Evolutionary conservation across 2,888 invertebrate genomes (phyloP).

Genomic region (Deroplatys truncata): DNA sequence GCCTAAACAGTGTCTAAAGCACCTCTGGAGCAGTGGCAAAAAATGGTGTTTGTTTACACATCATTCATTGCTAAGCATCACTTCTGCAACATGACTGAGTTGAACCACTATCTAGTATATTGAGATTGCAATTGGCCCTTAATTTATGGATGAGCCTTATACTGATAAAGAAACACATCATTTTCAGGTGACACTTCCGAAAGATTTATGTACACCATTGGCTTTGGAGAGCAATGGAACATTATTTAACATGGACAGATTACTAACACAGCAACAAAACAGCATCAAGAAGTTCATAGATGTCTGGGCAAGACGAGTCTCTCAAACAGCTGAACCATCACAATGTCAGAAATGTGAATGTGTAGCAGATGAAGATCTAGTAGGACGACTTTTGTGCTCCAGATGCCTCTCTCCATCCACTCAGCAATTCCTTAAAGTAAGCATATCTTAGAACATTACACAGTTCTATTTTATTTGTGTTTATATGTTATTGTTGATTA

Average conservation of each 20-base stretch:
- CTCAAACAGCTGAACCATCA: conserved; percentile 38
- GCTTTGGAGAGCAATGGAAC: conserved; percentile 44
- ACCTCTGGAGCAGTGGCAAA: too few species aligned
- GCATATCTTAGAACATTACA: not conserved
- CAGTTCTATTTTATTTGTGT: too few species aligned
- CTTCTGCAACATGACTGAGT: too few species aligned
- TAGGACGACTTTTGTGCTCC: conserved; percentile 42
- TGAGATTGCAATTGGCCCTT: too few species aligned
- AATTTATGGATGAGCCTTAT: too few species aligned
- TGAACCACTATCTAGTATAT: too few species aligned
- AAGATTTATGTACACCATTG: conserved; percentile 42
- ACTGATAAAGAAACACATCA: not conserved
- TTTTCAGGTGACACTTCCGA: conserved; percentile 39
- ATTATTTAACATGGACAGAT: conserved; percentile 39
- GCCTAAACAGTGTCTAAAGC: too few species aligned
- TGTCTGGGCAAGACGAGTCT: conserved; percentile 41
- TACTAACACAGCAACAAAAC: conserved; percentile 32
- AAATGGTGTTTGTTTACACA: too few species aligned
- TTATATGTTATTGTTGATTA: too few species aligned
- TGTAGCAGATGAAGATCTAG: conserved; percentile 42
- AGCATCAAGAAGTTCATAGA: conserved; percentile 40
- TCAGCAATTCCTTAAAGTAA: conserved; percentile 37
- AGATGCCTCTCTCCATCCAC: conserved; percentile 39
- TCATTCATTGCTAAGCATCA: too few species aligned
- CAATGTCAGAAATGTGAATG: conserved; percentile 47